Evolutionary conservation across 2,797 vertebrate species (phyloP).

Genomic region (Buceros bicornis): DNA sequence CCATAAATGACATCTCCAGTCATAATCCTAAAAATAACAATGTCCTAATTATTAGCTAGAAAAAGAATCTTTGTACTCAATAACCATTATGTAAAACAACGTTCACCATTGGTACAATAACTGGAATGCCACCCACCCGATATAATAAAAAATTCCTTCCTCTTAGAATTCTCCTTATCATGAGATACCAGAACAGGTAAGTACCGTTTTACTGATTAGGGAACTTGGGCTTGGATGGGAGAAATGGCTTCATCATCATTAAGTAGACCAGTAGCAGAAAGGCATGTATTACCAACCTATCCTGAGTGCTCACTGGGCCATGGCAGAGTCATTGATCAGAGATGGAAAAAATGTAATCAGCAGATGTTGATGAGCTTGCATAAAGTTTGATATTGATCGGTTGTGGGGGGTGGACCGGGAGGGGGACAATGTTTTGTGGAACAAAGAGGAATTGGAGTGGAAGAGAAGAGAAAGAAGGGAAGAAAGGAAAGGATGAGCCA

Average conservation of each 20-base stretch:
- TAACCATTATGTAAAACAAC: background rate
- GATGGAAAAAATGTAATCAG: background rate
- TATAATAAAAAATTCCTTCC: background rate
- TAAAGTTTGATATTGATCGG: background rate
- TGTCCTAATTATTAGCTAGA: background rate
- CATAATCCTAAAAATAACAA: background rate
- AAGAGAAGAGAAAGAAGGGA: conserved; percentile 39
- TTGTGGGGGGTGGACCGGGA: background rate
- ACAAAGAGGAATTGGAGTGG: background rate
- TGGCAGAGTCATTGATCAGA: background rate
- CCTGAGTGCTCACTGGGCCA: background rate
- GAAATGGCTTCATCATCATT: background rate
- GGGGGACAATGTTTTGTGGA: background rate
- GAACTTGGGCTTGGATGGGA: background rate
- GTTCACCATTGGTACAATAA: background rate
- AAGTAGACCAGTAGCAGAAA: background rate
- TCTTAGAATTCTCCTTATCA: background rate
- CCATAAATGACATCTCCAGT: background rate
- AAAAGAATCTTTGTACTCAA: background rate
- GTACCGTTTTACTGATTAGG: background rate
- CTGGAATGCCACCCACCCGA: background rate
- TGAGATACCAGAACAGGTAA: background rate
- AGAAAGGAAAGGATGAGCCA: background rate
- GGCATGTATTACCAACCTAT: background rate
- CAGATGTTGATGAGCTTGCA: background rate